phyloP scores from a whole-genome alignment of 2,888 invertebrate genomes.

The Ochlodes sylvanus region DNA sequence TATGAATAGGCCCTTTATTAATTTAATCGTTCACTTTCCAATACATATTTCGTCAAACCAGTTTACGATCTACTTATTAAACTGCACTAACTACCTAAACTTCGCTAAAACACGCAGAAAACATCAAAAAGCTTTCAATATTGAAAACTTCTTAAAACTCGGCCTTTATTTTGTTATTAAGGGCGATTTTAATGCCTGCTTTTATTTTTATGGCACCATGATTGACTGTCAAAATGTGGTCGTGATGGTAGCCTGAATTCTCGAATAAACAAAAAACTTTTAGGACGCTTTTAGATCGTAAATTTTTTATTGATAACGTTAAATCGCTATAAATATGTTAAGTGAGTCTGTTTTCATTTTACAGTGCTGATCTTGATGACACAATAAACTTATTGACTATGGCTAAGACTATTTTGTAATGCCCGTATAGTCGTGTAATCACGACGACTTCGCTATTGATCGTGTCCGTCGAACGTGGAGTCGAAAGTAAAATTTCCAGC shows the following conservation, averaged over 20 bases:
- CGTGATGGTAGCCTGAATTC: not conserved
- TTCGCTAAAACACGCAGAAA: conserved; percentile 16
- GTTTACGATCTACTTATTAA: conserved; percentile 20
- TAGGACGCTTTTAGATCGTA: too few species aligned
- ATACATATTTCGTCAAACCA: not conserved
- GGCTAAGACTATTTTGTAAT: too few species aligned
- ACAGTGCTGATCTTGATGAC: too few species aligned
- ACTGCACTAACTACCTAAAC: conserved; percentile 17
- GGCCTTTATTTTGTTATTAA: conserved; percentile 23
- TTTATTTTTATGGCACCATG: conserved; percentile 14
- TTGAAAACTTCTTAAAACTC: conserved; percentile 23
- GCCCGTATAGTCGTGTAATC: too few species aligned
- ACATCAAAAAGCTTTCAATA: conserved; percentile 34
- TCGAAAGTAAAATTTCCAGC: too few species aligned
- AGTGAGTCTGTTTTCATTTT: too few species aligned
- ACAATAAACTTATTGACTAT: too few species aligned
- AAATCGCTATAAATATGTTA: not conserved
- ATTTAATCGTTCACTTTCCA: too few species aligned
- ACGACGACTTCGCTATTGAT: too few species aligned
- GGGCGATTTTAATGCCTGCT: conserved; percentile 12
- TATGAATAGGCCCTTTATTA: too few species aligned
- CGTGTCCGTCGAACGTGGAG: too few species aligned
- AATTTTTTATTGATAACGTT: not conserved
- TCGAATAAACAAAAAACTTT: not conserved
- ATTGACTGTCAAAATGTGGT: conserved; percentile 11